Base-by-base conservation (phyloP, 2,113 vertebrate genomes). In the Pimephales promelas region DNA sequence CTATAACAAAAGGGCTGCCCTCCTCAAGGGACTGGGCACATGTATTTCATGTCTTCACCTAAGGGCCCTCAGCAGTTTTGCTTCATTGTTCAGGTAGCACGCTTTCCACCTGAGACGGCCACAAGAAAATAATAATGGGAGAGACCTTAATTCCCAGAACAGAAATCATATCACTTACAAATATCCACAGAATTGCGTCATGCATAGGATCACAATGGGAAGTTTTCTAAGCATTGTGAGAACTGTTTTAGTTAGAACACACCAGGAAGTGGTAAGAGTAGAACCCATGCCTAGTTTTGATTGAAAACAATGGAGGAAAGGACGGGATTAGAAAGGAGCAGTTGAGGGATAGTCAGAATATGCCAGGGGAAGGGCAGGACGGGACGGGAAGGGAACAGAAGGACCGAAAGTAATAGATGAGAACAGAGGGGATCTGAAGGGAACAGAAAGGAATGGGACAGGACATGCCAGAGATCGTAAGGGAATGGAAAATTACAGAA, bases 1-100 rank as follows among this genome's bases (percentile, higher is more conserved):
- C 47, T 31, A 6, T 72, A 61, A 86, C 22, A 79, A 87, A 59
- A 64, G 26, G 45, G 4, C 59, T 85, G 31, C n/a, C n/a, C 49
- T 71, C 64, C 77, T 83, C 31, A 64, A 26, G 68, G 74, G 61
- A n/a, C 47, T 59, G 31, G 40, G 8, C 52, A 45, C 73, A 85
- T 14, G 3, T 47, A 26, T 81, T 59, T 31, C 3, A 24, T 78
- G 81, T 82, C 20, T 64, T 31, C 40, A 36, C 40, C 61, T 83
- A 18, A 7, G 10, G 26, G 78, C 43, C 28, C 47, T 70, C 26
- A 52, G 79, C 43, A 49, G 61, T 71, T 62, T 70, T 80, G 52
- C 57, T 16, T n/a, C 43, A 66, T 79, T 83, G 71, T 80, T 73
- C 8, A 40, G 34, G 26, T 10, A 31, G 36, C 14, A 57, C 24